Evolutionary conservation across 1,140 invertebrate species (phyloP).

Genomic region (Tachypleus tridentatus): DNA sequence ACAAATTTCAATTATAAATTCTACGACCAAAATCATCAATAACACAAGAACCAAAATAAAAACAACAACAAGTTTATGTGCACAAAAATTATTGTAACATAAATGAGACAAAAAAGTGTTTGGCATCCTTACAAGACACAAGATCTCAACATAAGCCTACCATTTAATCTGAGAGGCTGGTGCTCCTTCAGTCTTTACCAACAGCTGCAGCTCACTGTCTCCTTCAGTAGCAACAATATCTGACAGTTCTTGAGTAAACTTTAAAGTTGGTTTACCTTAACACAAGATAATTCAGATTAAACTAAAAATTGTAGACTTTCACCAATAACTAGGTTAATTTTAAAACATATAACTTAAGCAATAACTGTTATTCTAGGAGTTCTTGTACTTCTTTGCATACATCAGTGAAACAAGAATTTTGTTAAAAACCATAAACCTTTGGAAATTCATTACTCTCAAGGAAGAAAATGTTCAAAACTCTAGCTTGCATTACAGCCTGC

Average conservation of each 20-base stretch:
- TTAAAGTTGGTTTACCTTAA: neutral
- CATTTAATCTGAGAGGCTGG: slow-evolving; percentile 69
- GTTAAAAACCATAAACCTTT: too few relatives aligned
- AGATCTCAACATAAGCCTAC: slow-evolving; percentile 31
- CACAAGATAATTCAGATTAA: neutral
- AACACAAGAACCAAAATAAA: neutral
- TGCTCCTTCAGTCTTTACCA: slow-evolving; percentile 66
- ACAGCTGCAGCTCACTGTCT: slow-evolving; percentile 57
- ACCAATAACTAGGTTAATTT: too few relatives aligned
- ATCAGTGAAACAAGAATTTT: too few relatives aligned
- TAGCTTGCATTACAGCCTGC: too few relatives aligned
- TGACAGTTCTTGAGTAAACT: slow-evolving; percentile 40
- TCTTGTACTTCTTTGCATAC: neutral
- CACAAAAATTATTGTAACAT: too few relatives aligned
- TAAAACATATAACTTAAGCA: neutral
- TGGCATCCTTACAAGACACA: neutral
- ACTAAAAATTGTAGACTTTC: neutral
- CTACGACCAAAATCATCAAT: neutral
- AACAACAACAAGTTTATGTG: too few relatives aligned
- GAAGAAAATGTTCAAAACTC: too few relatives aligned
- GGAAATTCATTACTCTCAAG: too few relatives aligned
- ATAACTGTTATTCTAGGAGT: neutral
- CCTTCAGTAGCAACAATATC: slow-evolving; percentile 57
- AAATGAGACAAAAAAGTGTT: too few relatives aligned
- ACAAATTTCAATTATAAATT: too few relatives aligned